Base-by-base conservation (phyloP, 2,113 vertebrate species). In the Columbina picui region DNA sequence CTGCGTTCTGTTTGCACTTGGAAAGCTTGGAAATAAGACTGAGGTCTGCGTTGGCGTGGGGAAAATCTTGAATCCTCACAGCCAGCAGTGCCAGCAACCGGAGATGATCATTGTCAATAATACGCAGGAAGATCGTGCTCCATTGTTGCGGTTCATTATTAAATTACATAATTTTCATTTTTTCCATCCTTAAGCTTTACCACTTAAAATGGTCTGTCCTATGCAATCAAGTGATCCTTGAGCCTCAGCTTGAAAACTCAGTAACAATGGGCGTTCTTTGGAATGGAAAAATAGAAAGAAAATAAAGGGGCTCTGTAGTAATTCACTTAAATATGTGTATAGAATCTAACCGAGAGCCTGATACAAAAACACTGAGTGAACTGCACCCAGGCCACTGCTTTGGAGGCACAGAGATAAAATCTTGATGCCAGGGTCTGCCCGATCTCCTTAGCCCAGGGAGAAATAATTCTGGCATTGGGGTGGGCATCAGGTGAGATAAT, bases 81-180 rank as follows among this genome's bases (percentile, higher is more conserved):
- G 96, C 88, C 86, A 94, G 90, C 80, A 87, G 83, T 77, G 84
- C 90, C 96, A 94, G 93, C 94, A 92, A 89, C 90, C 79, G 70
- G 95, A 96, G 93, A 96, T 81, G 61, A 88, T 97, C 96, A 93
- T 93, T 74, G 57, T 95, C 96, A 97, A 85, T 93, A 95, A 96
- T 84, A 30, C 7, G 32, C 83, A 93, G 97, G 91, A 97, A 97
- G 96, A 96, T 91, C 92, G 91, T 25, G 57, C 93, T 95, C 95
- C 87, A 97, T 97, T 97, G 94, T 98, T 90, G 73, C 74, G 80
- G 93, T 91, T 96, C 91, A 45, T 97, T 97, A 96, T 98, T 98
- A 70, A 96, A 97, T 98, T 97, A 97, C 95, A 92, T 95, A 90
- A 98, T 97, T 97, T 96, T 97, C 95, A 97, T 97, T 96, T 98